phyloP scores from a whole-genome alignment of 2,113 vertebrate species.

The Sminthopsis crassicaudata region DNA sequence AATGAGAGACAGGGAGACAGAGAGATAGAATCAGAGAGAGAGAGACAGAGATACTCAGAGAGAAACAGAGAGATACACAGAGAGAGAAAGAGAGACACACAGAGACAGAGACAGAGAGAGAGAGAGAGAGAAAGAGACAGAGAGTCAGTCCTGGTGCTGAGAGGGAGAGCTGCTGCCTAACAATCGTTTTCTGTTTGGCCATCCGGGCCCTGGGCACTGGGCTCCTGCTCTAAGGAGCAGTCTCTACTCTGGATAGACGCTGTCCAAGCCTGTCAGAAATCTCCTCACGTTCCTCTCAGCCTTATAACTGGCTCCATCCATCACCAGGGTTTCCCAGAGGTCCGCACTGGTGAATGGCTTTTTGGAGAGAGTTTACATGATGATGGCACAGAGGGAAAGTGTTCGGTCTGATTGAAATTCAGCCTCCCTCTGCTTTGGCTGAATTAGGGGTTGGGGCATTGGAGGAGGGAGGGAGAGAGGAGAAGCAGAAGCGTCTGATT shows the following conservation, averaged over 20 bases:
- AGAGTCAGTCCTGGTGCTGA: too few relatives aligned
- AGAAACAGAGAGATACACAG: too few relatives aligned
- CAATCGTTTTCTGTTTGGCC: conserved; percentile 64
- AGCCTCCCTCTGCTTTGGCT: background rate
- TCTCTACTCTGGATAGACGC: background rate
- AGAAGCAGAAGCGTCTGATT: background rate
- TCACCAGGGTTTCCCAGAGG: background rate
- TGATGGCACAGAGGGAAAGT: background rate
- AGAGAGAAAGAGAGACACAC: too few relatives aligned
- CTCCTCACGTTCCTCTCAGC: conserved; percentile 65
- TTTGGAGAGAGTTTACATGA: background rate
- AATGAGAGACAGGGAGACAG: too few relatives aligned
- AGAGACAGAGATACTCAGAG: too few relatives aligned
- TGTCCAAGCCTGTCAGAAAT: conserved; percentile 31
- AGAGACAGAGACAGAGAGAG: too few relatives aligned
- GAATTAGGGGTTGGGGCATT: background rate
- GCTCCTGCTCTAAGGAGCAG: background rate
- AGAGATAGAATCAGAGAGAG: too few relatives aligned
- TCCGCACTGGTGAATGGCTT: background rate
- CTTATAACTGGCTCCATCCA: conserved; percentile 40
- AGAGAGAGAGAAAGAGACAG: too few relatives aligned
- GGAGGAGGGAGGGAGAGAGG: background rate
- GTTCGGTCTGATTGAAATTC: background rate
- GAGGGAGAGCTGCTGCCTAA: conserved; percentile 19
- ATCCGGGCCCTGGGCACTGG: background rate